phyloP scores from a whole-genome alignment of 2,113 vertebrate genomes.

The Dromaius novaehollandiae region DNA sequence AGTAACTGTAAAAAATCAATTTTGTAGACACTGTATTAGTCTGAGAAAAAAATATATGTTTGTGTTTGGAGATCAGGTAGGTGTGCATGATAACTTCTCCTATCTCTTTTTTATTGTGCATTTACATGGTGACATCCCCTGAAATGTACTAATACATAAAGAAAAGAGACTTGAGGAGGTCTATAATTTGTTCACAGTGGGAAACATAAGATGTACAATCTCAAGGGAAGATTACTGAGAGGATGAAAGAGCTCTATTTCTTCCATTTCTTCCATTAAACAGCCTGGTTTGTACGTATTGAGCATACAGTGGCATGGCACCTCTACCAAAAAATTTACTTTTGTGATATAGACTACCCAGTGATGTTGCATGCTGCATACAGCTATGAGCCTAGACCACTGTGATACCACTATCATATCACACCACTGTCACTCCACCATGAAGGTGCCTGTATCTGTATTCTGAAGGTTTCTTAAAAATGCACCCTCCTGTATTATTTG shows the following conservation, averaged over 20 bases:
- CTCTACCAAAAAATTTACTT: not conserved
- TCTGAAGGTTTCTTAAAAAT: not conserved
- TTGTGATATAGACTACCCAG: not conserved
- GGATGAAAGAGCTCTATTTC: not conserved
- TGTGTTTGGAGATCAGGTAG: not conserved
- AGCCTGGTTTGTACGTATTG: not conserved
- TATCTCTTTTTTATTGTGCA: not conserved
- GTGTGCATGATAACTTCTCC: not conserved
- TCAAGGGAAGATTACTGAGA: not conserved
- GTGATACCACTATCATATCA: not conserved
- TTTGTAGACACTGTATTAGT: not conserved
- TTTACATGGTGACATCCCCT: not conserved
- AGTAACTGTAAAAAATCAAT: constrained; percentile 21
- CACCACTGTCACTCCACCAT: not conserved
- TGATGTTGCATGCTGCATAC: not conserved
- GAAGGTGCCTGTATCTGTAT: not conserved
- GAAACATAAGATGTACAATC: not conserved
- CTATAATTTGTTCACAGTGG: not conserved
- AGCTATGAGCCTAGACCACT: not conserved
- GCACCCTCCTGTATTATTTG: not conserved
- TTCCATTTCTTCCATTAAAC: not conserved
- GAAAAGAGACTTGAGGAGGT: not conserved
- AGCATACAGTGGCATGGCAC: not conserved
- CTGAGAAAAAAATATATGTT: not conserved
- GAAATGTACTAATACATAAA: not conserved